Conservation (phyloP, 2,797 vertebrate genomes). For the Tragelaphus eurycerus region DNA sequence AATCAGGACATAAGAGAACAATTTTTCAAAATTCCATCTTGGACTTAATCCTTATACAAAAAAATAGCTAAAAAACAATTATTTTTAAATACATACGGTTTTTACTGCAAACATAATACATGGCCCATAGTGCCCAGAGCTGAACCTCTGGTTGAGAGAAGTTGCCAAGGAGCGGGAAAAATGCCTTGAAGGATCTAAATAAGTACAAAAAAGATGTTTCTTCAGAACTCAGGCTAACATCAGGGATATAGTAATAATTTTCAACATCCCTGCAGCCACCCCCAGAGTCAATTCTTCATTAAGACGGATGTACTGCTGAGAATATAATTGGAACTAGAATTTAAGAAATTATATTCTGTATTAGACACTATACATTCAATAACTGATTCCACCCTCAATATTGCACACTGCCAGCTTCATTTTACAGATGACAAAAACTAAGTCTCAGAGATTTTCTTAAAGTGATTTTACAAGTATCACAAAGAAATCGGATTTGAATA, state of each 20-base stretch:
- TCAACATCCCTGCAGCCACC: not conserved
- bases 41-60: not conserved
- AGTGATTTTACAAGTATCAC: not conserved
- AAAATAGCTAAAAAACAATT: not conserved
- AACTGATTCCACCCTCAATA: not conserved
- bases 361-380: not conserved
- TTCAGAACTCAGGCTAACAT: not conserved
- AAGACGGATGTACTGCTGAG: not conserved
- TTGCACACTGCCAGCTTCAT: not conserved
- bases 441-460: not conserved
- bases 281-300: not conserved
- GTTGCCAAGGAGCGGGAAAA: conserved; percentile 92
- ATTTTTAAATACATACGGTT: conserved; percentile 86
- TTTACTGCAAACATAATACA: conserved; percentile 95
- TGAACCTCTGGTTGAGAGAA: conserved; percentile 92
- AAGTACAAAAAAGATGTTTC: conserved; percentile 7
- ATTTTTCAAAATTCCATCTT: conserved; percentile 7
- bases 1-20: not conserved
- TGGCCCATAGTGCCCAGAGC: conserved; percentile 94
- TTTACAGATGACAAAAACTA: conserved; percentile 14
- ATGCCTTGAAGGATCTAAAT: conserved; percentile 91
- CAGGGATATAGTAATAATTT: not conserved
- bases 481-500: not conserved
- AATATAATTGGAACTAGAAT: not conserved
- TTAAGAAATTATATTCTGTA: not conserved